Evolutionary conservation across 2,888 invertebrate species (phyloP), one percentile per base, ranked within the genome.

Genomic region (Cosmorhoe ocellata): DNA sequence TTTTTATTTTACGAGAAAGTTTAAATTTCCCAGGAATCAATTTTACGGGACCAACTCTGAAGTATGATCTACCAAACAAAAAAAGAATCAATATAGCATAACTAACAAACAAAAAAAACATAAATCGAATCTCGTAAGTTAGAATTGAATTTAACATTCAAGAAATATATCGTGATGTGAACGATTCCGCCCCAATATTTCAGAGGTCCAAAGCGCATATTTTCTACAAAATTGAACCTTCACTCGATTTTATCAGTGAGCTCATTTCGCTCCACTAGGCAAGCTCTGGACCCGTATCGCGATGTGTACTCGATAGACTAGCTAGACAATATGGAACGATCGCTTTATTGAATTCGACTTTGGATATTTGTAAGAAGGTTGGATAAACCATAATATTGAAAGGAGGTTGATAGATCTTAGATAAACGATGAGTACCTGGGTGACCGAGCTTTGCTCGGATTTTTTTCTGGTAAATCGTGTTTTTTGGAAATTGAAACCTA

Each of bases 251-350:
- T 53, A 53, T 53, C 53, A 40, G 11, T 10, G 36, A 36, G 52
- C 51, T 47, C 43, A 42, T 33, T 53, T 45, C 55, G 61, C 58
- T 58, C 55, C 52, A 58, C 48, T 52, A 58, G 36, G 39, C 44
- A 34, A 38, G 36, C 42, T 22, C 33, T 31, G 27, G 14, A 32
- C 37, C 37, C 49, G 50, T 58, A 58, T 59, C 59, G 57, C 56
- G 52, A 56, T 58, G 60, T 60, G 58, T 61, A 55, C 55, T 52
- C 66, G 69, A 61, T 54, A 54, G 60, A 63, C 62, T 66, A 48
- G 59, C 37, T 55, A 52, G 59, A 52, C 64, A 63, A 61, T 63
- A 64, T 64, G 59, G 64, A 59, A 56, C 60, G 61, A 64, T 24
- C 1, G 7, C 24, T 6, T 65, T 64, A 62, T 59, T 63, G 33